Evolutionary conservation across 1,140 invertebrate species (phyloP).

Genomic region (Drosophila pruinosa): DNA sequence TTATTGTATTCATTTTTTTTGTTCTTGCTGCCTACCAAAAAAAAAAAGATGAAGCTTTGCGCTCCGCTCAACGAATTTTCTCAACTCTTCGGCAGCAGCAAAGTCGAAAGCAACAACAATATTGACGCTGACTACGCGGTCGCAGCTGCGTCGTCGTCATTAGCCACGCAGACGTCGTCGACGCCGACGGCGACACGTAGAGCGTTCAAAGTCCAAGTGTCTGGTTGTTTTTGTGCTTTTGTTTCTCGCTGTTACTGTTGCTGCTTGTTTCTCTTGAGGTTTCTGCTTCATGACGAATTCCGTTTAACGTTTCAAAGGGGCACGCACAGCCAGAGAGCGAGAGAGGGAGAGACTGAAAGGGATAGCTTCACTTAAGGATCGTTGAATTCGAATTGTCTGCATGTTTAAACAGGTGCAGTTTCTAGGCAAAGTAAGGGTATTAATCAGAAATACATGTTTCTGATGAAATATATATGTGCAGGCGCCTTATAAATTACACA

Average conservation of each 20-base stretch:
- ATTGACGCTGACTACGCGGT: not conserved
- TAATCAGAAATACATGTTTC: not conserved
- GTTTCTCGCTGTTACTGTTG: conserved; percentile 8
- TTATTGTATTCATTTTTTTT: conserved; percentile 15
- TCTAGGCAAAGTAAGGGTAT: not conserved
- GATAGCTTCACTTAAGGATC: conserved; percentile 4
- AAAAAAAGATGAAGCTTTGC: conserved; percentile 27
- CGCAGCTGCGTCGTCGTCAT: conserved; percentile 34
- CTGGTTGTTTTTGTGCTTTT: conserved; percentile 16
- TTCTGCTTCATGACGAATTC: conserved; percentile 54
- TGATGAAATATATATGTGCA: not conserved
- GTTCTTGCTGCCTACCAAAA: conserved; percentile 11
- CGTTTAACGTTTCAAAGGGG: conserved; percentile 12
- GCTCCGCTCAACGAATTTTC: conserved; percentile 45
- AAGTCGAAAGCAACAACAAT: not conserved
- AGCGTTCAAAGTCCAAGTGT: conserved; percentile 64
- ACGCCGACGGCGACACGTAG: conserved; percentile 41
- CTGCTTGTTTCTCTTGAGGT: conserved; percentile 24
- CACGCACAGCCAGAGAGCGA: not conserved
- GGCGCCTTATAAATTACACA: too few species aligned
- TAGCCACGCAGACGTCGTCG: conserved; percentile 38
- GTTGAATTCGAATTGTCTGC: not conserved
- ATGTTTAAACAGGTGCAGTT: not conserved
- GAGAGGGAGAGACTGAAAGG: not conserved
- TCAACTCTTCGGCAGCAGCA: conserved; percentile 13